A percentile compares a stretch with the other conserved stretches of the same genome.
phyloP scores from a whole-genome alignment of 2,888 invertebrate genomes.

The Scrobipalpa atriplicella region DNA sequence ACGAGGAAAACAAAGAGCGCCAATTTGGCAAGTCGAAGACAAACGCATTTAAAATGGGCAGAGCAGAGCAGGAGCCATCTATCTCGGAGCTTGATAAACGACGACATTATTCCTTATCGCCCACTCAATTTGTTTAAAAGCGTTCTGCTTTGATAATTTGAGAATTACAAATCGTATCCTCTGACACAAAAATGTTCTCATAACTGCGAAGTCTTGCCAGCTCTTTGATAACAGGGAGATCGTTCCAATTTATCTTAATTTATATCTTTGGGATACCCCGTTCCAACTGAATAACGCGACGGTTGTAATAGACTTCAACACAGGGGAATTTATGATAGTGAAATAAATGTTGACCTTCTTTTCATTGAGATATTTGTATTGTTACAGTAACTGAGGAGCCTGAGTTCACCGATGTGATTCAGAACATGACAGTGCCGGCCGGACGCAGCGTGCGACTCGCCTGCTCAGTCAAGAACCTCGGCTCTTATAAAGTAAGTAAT shows the following conservation, averaged over 20 bases:
- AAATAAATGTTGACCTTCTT: slow-evolving; percentile 17
- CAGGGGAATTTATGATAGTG: slow-evolving; percentile 10
- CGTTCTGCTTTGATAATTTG: slow-evolving; percentile 82
- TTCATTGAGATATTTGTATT: slow-evolving; percentile 42
- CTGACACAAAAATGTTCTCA: slow-evolving; percentile 77
- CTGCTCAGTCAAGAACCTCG: slow-evolving; percentile 95
- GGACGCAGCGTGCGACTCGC: slow-evolving; percentile 94
- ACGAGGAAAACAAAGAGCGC: slow-evolving; percentile 74
- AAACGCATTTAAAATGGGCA: slow-evolving; percentile 83
- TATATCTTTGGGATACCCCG: slow-evolving; percentile 51
- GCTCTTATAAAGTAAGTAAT: slow-evolving; percentile 90
- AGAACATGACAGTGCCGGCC: slow-evolving; percentile 95
- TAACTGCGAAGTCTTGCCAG: slow-evolving; percentile 67
- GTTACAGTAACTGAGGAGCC: slow-evolving; percentile 92
- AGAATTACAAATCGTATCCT: slow-evolving; percentile 81
- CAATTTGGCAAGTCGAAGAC: slow-evolving; percentile 81
- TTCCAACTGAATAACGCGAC: slow-evolving; percentile 28
- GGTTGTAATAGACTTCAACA: slow-evolving; percentile 23
- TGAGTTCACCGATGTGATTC: slow-evolving; percentile 94
- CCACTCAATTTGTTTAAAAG: slow-evolving; percentile 83
- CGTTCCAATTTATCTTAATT: slow-evolving; percentile 63
- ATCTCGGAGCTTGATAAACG: slow-evolving; percentile 81
- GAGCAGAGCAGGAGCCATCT: slow-evolving; percentile 79
- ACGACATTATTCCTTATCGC: slow-evolving; percentile 83
- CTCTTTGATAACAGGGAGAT: slow-evolving; percentile 60